These are phyloP conservation scores for Steatocranus sp. DNA, from an alignment of 2,797 vertebrate genomes.

Conservation along the genomic window DNA sequence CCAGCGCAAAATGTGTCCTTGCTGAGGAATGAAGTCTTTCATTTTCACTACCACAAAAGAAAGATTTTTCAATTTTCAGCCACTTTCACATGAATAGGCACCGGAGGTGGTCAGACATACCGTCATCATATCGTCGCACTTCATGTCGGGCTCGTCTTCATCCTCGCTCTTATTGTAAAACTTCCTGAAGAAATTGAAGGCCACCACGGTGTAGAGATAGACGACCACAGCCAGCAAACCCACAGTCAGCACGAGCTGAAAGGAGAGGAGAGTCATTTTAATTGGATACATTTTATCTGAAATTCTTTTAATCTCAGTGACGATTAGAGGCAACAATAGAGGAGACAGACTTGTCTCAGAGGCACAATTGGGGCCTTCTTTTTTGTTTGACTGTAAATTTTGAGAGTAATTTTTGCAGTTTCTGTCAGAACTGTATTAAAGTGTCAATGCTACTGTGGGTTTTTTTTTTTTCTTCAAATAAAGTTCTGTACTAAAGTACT, in stretches of 20 bases:
- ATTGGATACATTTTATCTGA: not conserved
- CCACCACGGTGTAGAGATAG: slow-evolving; percentile 97
- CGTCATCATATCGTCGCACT: slow-evolving; percentile 99
- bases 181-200: slow-evolving; percentile 99
- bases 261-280: not conserved
- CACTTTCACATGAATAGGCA: not conserved
- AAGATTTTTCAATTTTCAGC: slow-evolving; percentile 4
- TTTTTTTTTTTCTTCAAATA: not conserved
- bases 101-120: slow-evolving; percentile 60
- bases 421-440: not conserved
- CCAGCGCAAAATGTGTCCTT: not conserved
- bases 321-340: not conserved
- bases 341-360: not conserved
- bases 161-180: slow-evolving; percentile 99
- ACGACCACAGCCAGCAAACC: slow-evolving; percentile 97
- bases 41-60: not conserved
- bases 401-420: not conserved
- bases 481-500: not conserved
- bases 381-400: not conserved
- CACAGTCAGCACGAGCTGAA: slow-evolving; percentile 91
- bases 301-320: not conserved
- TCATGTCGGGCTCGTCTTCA: slow-evolving; percentile 96
- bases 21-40: not conserved
- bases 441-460: not conserved
- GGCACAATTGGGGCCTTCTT: not conserved